Evolutionary conservation across 1,140 invertebrate genomes (phyloP).

Genomic region (Monomorium pharaonis): DNA sequence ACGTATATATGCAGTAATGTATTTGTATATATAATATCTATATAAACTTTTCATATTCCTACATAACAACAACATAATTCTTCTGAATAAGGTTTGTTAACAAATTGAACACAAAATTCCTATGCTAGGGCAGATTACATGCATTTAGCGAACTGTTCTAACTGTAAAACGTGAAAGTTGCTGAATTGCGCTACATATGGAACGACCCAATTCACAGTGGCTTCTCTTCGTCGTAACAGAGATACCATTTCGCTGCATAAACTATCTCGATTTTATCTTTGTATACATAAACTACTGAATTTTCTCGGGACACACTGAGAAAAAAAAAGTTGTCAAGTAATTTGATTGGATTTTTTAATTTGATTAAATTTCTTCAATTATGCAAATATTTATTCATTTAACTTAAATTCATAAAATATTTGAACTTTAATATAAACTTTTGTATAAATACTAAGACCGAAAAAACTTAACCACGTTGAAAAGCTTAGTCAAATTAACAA

Average conservation of each 20-base stretch:
- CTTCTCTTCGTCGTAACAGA: conserved; percentile 19
- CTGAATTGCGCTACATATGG: conserved; percentile 53
- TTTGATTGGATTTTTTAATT: too few species aligned
- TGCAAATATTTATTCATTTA: too few species aligned
- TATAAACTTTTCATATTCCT: conserved; percentile 69
- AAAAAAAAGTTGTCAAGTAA: too few species aligned
- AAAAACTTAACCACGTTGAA: too few species aligned
- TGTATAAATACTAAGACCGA: too few species aligned
- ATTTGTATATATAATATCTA: conserved; percentile 65
- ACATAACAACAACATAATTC: conserved; percentile 72
- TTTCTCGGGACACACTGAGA: background rate
- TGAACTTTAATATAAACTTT: too few species aligned
- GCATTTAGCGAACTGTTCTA: conserved; percentile 60
- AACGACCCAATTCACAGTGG: background rate
- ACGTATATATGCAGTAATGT: conserved; percentile 62
- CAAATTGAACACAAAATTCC: conserved; percentile 71
- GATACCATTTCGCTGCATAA: background rate
- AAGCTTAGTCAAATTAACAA: too few species aligned
- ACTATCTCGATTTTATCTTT: background rate
- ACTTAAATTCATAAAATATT: too few species aligned
- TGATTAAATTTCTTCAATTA: too few species aligned
- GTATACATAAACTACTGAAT: background rate
- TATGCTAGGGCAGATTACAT: conserved; percentile 63
- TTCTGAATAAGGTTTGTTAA: conserved; percentile 66
- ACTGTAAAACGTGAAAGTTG: conserved; percentile 64